Evolutionary conservation across 2,888 invertebrate genomes (phyloP), one percentile per base, ranked within the genome.

Genomic region (Pseudanteris insignis): DNA sequence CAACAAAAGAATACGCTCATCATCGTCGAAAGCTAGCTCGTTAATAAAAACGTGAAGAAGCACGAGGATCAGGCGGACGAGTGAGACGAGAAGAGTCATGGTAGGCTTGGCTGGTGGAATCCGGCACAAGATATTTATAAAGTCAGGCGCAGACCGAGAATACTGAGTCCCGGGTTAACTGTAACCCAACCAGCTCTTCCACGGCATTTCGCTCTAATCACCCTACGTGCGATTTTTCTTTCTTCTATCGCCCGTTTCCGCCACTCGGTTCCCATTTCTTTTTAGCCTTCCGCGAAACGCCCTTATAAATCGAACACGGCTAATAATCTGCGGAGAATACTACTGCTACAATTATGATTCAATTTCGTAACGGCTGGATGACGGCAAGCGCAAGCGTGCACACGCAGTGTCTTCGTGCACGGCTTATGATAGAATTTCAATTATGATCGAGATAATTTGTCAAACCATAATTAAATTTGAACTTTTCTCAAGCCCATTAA

Each of bases 71-170:
- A 14, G 33, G 40, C 10, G 37, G 30, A 4, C 6, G 26, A 26
- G 26, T 26, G 26, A 41, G 51, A 53, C 38, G 62, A 36, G 60
- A 60, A 66, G 25, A 65, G 67, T 69, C 66, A 68, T 64, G 67
- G 58, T 68, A 68, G 67, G 57, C 66, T 67, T 67, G 44, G 58
- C 57, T 54, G 54, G 29, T 54, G 69, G 69, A 70, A 70, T 68
- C 66, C 63, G 51, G 60, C 51, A 37, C 37, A 46, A 57, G 64
- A 64, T 67, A 67, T 67, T 67, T 67, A 66, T 67, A 65, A 66
- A 65, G 57, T 54, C 59, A 48, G 46, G 13, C 48, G 47, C 43
- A 43, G 46, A 64, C 60, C 43, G 36, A 46, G 47, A 44, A 57
- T 58, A 65, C 55, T 5, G 3, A 61, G 63, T 64, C 61, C 46